These are phyloP conservation scores for Octopus bimaculoides DNA, from an alignment of 1,140 invertebrate genomes.

Conservation along the genomic window DNA sequence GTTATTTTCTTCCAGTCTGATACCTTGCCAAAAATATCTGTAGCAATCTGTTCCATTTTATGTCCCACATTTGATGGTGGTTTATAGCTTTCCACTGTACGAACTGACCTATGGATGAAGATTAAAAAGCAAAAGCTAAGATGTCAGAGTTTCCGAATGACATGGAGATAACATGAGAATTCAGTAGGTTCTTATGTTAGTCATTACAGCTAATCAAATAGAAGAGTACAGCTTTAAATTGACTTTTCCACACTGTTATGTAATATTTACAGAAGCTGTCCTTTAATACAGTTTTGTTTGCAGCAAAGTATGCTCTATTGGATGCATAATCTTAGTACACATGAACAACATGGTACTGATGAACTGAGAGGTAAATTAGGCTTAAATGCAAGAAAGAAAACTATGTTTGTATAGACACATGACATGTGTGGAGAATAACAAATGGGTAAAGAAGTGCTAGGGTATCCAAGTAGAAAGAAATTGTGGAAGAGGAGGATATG, in stretches of 20 bases:
- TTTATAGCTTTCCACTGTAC: slow-evolving; percentile 18
- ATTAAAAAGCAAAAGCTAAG: not conserved
- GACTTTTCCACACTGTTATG: not conserved
- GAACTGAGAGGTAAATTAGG: no score
- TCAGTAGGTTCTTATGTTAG: not conserved
- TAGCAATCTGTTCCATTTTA: slow-evolving; percentile 16
- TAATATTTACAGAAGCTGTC: not conserved
- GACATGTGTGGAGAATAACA: no score
- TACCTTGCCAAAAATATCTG: slow-evolving; percentile 22
- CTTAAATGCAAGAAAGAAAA: no score
- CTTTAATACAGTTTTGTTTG: not conserved
- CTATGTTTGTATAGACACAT: no score
- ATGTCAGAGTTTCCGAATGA: not conserved
- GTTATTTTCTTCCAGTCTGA: slow-evolving; percentile 17
- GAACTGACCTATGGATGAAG: slow-evolving; percentile 11
- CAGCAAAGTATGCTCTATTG: no score
- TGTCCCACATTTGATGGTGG: slow-evolving; percentile 22
- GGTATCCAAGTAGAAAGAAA: no score
- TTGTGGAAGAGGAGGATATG: no score
- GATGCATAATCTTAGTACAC: no score
- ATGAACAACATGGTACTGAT: no score
- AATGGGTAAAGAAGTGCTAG: no score
- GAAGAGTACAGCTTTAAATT: not conserved
- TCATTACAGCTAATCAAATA: not conserved
- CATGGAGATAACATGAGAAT: not conserved